Evolutionary conservation across 2,888 invertebrate species (phyloP).

Genomic region (Brenthis daphne): DNA sequence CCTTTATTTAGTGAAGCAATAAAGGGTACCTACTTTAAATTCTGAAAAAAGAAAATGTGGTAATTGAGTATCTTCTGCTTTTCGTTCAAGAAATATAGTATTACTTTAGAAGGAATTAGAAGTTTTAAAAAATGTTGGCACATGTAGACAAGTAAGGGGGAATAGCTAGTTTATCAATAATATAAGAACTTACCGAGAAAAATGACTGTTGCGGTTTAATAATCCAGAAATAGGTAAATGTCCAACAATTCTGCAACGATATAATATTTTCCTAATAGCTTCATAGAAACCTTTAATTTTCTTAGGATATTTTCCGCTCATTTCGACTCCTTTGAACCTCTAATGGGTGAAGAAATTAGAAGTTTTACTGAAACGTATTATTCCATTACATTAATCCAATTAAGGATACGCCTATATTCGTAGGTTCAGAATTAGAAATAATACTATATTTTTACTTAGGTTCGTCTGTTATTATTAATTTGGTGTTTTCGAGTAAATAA

Average conservation of each 20-base stretch:
- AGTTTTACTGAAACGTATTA: neutral
- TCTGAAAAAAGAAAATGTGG: too few species aligned
- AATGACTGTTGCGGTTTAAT: constrained; percentile 20
- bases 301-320: constrained; percentile 19
- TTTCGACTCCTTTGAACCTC: constrained; percentile 9
- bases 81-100: too few species aligned
- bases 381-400: neutral
- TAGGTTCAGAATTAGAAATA: too few species aligned
- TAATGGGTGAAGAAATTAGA: constrained; percentile 3
- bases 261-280: constrained; percentile 26
- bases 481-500: too few species aligned
- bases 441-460: too few species aligned
- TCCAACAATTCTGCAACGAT: constrained; percentile 29
- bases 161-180: too few species aligned
- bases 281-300: constrained; percentile 35
- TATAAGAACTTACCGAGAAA: constrained; percentile 31
- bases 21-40: too few species aligned
- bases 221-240: constrained; percentile 38
- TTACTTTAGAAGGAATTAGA: neutral
- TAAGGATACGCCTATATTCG: neutral
- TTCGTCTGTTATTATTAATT: too few species aligned
- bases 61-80: too few species aligned
- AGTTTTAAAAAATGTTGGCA: too few species aligned
- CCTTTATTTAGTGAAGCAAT: too few species aligned
- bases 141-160: neutral